Evolutionary conservation across 2,888 invertebrate genomes (phyloP), one percentile per base, ranked within the genome.

Genomic region (Neoaliturus tenellus): DNA sequence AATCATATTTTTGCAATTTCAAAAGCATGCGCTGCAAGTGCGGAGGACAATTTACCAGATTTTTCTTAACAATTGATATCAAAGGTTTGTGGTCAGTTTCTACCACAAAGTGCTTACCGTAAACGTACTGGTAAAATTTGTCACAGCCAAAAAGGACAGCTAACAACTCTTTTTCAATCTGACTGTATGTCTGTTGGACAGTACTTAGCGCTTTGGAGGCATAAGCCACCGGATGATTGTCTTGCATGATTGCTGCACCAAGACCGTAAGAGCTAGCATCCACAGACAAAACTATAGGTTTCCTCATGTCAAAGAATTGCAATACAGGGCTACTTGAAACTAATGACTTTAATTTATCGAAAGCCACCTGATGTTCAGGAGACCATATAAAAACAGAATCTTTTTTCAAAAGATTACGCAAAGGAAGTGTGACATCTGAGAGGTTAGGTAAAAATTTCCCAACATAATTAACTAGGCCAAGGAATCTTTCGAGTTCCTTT

Each of bases 401-500:
- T 81, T 88, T 88, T 80, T 85, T 85, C 28, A 87, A 55, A 44
- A 89, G 80, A 39, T 20, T 20, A 20, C 75, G 35, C 25, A 75
- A 28, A 86, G 84, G 55, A 83, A 55, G 48, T 86, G 88, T 75
- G 83, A 51, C 4, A 85, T 81, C 28, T 10, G 73, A 86, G 14
- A 88, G 84, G 80, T 88, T 88, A 73, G 85, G 85, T 41, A 89
- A 86, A 83, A 87, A 89, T 86, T 87, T 86, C 39, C 86, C 73
- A 39, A 39, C 39, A 12, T 14, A 88, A 81, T 86, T 88, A 88
- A 28, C 87, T 88, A 8, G 87, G 85, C 89, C 89, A 23, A 89
- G 85, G 51, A 89, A 87, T 81, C 86, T 85, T 71, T 88, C 86
- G 1, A 89, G 48, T n/a, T 87, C 87, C 83, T 86, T 86, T 82